Evolutionary conservation across 2,888 invertebrate genomes (phyloP), one percentile per base, ranked within the genome.

Genomic region (Augochlorella aurata): DNA sequence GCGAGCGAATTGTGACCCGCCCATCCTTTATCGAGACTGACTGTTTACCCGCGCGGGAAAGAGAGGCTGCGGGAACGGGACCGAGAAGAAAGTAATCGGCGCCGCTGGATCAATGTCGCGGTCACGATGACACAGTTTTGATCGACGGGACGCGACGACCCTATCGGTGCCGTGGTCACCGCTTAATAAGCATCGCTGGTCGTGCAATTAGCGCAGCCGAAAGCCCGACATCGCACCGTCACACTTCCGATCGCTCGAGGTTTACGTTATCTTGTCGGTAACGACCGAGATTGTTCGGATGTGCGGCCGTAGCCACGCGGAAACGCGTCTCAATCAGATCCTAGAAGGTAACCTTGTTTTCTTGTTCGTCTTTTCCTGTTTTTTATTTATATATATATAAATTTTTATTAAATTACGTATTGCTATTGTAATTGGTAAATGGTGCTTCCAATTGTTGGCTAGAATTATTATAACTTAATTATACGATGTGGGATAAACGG

Each of bases 1-100:
- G 50, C 70, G 77, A 49, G 66, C 52, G 70, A 45, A 78, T 78
- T 66, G n/a, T 10, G 76, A 79, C 38, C 54, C 72, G 45, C 18
- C 67, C 72, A 67, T 29, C 50, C 50, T 58, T 44, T 67, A 74
- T 77, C 67, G 83, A 84, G 82, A 74, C 73, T 83, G 79, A 79
- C 80, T 72, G 74, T 81, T 74, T 77, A 77, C 38, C 67, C 65
- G 78, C 65, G 74, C 67, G 87, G 74, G 86, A 84, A 78, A 70
- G 65, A 77, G 75, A 75, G 77, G 47, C 70, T 72, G 81, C 24
- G 9, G 47, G 66, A 79, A 38, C 76, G 76, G 47, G 71, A 75
- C 63, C 65, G 72, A 77, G 77, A 79, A 74, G 83, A 79, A 87
- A 87, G 86, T 74, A 49, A 67, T 24, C 24, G 63, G 52, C 63